Base-by-base conservation (phyloP, 2,113 vertebrate species). In the Pica pica region DNA sequence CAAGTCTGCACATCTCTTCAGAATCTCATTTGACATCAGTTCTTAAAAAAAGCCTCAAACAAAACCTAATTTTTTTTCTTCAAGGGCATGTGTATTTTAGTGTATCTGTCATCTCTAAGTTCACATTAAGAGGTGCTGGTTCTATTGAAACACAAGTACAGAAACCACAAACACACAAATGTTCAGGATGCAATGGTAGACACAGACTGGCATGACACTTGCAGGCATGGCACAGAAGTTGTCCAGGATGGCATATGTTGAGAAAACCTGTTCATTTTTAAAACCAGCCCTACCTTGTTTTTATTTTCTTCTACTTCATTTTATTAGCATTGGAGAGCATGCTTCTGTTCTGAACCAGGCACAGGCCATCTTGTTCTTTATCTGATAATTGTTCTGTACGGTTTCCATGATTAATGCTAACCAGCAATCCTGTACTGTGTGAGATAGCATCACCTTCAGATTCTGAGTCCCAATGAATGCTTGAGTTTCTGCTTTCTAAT, bases 201-300 rank as follows among this genome's bases (percentile, higher is more conserved):
- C 35, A 50, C 39, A 31, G 39, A 27, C 49, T 46, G 24, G 9
- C 41, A 9, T 53, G 75, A 47, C 44, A 22, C 37, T 86, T 61
- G 31, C 70, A 83, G 52, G 52, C 26, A 1, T 37, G 35, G 49
- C 63, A 53, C 46, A 24, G 47, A 39, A 47, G n/a, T 82, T 92
- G 53, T 65, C 68, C 57, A 75, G 87, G 41, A 10, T 65, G 33
- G 21, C 89, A 63, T 52, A 35, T 89, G 52, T 69, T 90, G 60
- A 80, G 53, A 79, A 93, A 93, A 89, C 13, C 49, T 87, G 37
- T 57, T 87, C 23, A 4, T 49, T 85, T 81, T 83, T 83, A 42
- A 94, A 71, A 71, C 33, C 67, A 87, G 24, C 7, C 7, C 50
- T 94, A 90, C 90, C 94, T 93, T 49, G 7, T 0, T 42, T 53